A percentile compares a stretch with the other conserved stretches of the same genome.
Evolutionary conservation across 2,797 vertebrate genomes (phyloP).

Genomic region (Notamacropus eugenii): DNA sequence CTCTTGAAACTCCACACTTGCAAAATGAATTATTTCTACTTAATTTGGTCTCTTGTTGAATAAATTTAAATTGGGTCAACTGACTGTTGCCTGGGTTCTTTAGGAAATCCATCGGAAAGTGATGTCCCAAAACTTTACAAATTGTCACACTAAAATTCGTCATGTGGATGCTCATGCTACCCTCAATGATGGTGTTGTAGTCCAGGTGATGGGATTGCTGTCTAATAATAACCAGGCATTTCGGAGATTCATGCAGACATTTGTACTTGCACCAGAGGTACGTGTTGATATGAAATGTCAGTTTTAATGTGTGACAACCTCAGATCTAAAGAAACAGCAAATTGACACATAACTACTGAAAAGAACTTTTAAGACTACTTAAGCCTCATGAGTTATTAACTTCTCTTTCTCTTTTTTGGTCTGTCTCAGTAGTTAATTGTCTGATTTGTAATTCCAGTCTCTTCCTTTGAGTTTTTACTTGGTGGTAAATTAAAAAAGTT

Average conservation of each 20-base stretch:
- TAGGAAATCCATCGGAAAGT: conserved; percentile 98
- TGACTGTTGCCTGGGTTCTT: conserved; percentile 44
- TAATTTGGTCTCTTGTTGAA: not conserved
- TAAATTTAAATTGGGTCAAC: not conserved
- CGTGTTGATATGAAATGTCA: not conserved
- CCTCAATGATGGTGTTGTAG: conserved; percentile 96
- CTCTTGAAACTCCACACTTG: conserved; percentile 29
- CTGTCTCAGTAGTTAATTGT: not conserved
- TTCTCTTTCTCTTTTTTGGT: not conserved
- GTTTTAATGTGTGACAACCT: not conserved
- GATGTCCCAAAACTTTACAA: conserved; percentile 96
- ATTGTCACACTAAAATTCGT: conserved; percentile 97
- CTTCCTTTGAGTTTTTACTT: not conserved
- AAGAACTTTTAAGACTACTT: not conserved
- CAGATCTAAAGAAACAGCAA: not conserved
- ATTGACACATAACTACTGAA: not conserved
- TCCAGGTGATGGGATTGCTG: conserved; percentile 98
- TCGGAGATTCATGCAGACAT: conserved; percentile 98
- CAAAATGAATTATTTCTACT: not conserved
- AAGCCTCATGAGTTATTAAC: not conserved
- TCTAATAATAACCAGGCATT: conserved; percentile 98
- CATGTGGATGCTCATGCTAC: conserved; percentile 98
- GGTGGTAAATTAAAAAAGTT: not conserved
- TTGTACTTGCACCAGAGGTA: conserved; percentile 97
- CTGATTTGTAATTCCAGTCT: not conserved